Conservation (phyloP, 2,888 invertebrate species). For the Polymixis flavicincta region DNA sequence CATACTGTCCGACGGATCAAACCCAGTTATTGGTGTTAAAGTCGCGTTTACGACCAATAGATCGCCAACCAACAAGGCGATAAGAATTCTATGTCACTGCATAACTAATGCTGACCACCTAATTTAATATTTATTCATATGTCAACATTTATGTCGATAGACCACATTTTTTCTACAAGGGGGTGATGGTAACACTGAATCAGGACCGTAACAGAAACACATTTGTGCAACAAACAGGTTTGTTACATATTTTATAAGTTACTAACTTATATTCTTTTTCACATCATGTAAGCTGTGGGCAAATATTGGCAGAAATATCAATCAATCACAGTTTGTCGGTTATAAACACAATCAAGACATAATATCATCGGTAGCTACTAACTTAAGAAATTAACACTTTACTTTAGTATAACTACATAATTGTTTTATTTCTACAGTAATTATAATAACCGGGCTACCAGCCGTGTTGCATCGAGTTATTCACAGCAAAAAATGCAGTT, state of each 20-base stretch:
- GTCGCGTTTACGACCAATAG: not conserved
- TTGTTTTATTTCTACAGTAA: constrained; percentile 30
- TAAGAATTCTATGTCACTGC: constrained; percentile 49
- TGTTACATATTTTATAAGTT: constrained; percentile 42
- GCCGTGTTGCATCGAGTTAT: constrained; percentile 10
- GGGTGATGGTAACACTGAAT: constrained; percentile 51
- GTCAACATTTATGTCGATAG: constrained; percentile 46
- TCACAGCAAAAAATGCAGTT: constrained; percentile 16
- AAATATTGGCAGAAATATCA: not conserved
- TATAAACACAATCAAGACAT: not conserved
- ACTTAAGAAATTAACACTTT: not conserved
- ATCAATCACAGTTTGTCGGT: not conserved
- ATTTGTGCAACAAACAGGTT: constrained; percentile 59
- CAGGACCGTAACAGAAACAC: constrained; percentile 41
- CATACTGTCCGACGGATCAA: constrained; percentile 3
- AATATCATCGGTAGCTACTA: not conserved
- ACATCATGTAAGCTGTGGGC: constrained; percentile 12
- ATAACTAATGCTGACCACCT: constrained; percentile 40
- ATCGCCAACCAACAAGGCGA: constrained; percentile 16
- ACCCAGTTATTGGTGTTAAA: constrained; percentile 5
- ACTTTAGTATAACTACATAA: not conserved
- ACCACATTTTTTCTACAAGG: constrained; percentile 42
- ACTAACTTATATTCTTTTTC: constrained; percentile 19
- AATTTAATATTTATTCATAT: constrained; percentile 50
- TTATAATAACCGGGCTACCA: constrained; percentile 35